phyloP scores from a whole-genome alignment of 2,888 invertebrate genomes.

The Rhagophthalmus giganteus region DNA sequence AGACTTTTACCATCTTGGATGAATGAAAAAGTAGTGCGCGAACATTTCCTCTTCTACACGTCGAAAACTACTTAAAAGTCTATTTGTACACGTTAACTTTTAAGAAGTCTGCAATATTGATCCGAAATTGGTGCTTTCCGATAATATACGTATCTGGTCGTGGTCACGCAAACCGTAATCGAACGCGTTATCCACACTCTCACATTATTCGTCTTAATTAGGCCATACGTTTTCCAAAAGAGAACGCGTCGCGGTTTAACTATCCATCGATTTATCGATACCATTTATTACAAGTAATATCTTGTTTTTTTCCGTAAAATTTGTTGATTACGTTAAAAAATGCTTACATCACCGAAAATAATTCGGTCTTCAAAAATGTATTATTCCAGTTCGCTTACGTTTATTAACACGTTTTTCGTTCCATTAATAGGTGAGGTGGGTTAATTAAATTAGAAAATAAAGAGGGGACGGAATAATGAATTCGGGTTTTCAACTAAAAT shows the following conservation, averaged over 20 bases:
- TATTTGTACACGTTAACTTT: conserved; percentile 11
- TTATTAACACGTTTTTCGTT: too few species aligned
- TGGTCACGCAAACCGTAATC: conserved; percentile 28
- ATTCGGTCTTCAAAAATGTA: too few species aligned
- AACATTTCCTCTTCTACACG: conserved; percentile 1
- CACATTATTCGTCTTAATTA: conserved; percentile 36
- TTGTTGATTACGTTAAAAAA: too few species aligned
- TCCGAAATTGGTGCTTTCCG: conserved; percentile 13
- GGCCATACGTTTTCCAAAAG: conserved; percentile 35
- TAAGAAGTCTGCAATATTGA: conserved; percentile 23
- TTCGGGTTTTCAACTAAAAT: too few species aligned
- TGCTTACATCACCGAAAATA: too few species aligned
- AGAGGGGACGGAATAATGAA: too few species aligned
- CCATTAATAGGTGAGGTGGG: too few species aligned
- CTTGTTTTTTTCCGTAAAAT: too few species aligned
- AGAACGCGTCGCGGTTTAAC: conserved; percentile 10
- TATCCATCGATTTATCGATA: conserved; percentile 9
- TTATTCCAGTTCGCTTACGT: too few species aligned
- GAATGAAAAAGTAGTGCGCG: conserved; percentile 12
- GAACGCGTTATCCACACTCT: conserved; percentile 24
- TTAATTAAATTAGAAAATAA: too few species aligned
- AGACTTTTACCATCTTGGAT: conserved; percentile 15
- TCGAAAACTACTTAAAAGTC: conserved; percentile 14
- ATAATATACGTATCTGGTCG: conserved; percentile 16
- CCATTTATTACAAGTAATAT: too few species aligned